phyloP scores from a whole-genome alignment of 2,797 vertebrate genomes.

The Carduelis carduelis region DNA sequence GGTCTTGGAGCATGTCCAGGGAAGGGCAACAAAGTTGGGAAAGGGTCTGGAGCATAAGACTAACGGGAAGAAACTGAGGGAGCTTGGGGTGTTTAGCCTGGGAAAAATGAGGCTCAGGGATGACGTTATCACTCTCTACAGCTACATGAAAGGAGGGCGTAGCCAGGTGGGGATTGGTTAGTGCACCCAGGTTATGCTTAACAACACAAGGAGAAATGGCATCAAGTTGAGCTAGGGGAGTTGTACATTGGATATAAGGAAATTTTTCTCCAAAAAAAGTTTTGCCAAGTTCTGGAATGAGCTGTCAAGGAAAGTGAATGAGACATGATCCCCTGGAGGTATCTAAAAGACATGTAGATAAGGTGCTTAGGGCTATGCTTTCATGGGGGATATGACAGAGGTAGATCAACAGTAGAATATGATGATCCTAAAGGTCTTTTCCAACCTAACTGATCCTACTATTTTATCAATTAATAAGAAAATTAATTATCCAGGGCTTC shows the following conservation, averaged over 20 bases:
- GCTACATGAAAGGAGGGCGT: neutral
- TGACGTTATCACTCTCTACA: neutral
- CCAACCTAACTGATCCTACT: neutral
- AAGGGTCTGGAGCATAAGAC: neutral
- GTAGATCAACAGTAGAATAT: neutral
- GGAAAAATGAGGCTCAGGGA: neutral
- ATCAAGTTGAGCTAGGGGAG: too few relatives aligned
- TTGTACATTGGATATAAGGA: neutral
- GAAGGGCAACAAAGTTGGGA: neutral
- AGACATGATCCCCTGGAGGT: neutral
- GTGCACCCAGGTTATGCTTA: too few relatives aligned
- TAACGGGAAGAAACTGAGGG: neutral
- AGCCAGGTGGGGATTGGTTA: rapidly evolving
- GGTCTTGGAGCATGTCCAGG: neutral
- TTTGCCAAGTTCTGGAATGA: neutral
- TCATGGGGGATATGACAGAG: neutral
- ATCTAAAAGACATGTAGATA: neutral
- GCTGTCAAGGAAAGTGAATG: neutral
- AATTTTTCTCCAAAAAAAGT: neutral
- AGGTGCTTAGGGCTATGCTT: neutral
- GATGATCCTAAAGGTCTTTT: neutral
- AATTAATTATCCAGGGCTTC: neutral
- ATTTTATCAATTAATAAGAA: neutral
- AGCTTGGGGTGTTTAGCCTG: neutral
- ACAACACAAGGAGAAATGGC: neutral